Evolutionary conservation across 1,140 invertebrate species (phyloP), one percentile per base, ranked within the genome.

Genomic region (Drosophila sproati): DNA sequence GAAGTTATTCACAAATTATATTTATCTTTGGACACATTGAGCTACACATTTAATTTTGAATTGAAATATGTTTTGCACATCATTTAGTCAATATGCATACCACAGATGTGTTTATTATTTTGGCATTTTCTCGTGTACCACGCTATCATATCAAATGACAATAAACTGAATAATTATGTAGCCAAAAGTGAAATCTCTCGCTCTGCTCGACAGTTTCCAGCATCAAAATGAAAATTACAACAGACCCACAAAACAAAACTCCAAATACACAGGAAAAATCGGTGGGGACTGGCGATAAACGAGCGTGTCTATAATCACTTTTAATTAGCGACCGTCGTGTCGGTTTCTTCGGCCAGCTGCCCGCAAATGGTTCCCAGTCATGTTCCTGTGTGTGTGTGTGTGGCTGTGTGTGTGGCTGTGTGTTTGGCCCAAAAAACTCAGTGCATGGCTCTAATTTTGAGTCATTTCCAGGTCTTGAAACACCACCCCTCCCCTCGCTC

Each of bases 291-390:
- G 47, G 59, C 56, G 72, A 74, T 70, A 74, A 77, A 50, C 69
- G 61, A 89, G 85, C 85, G 85, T 90, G 85, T 88, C 80, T 64
- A 81, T 89, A 88, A 80, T 88, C 86, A 79, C 78, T 51, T 85
- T 89, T 88, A 88, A 88, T 88, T 88, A 61, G 73, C 85, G 68
- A 48, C 45, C 55, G 60, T 64, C 67, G 52, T 32, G 47, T 64
- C 29, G 32, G 52, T 63, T 70, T 77, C 67, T 59, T 57, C 39
- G 67, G 20, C 62, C 52, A 32, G 57, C 55, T 54, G 59, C 39
- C 61, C 12, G 41, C 48, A 43, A 54, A 72, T 64, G 60, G 54
- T 60, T 69, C 62, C 57, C 37, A 71, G 41, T 48, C 60, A 57
- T 37, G 32, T 7, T 6, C 8, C 5, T 7, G 7, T 37, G 7